A percentile compares a stretch with the other conserved stretches of the same genome.
Conservation (phyloP, 2,888 invertebrate species). For the Arrhopalites spinosus region DNA sequence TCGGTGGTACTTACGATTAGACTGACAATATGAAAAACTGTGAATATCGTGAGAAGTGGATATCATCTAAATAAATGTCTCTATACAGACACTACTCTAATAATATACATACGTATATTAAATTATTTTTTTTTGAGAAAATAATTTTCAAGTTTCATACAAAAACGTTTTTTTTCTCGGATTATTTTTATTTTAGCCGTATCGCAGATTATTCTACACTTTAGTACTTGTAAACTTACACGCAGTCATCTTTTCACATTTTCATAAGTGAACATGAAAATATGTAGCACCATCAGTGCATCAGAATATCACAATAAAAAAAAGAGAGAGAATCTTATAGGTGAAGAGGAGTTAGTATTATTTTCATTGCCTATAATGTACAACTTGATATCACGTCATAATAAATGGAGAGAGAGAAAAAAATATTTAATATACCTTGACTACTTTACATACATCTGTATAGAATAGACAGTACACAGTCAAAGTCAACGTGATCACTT, state of each 20-base stretch:
- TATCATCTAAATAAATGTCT: not conserved
- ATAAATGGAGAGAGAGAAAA: not conserved
- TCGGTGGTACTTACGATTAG: too few species aligned
- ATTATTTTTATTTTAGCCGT: conserved; percentile 3
- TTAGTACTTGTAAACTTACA: not conserved
- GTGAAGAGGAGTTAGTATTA: not conserved
- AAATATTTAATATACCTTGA: not conserved
- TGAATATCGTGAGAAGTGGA: conserved; percentile 5
- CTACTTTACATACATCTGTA: not conserved
- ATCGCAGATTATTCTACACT: not conserved
- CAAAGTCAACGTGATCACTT: not conserved
- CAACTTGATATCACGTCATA: not conserved
- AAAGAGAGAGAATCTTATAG: not conserved
- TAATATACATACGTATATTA: too few species aligned
- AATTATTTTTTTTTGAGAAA: too few species aligned
- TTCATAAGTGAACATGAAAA: too few species aligned
- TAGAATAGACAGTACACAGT: too few species aligned
- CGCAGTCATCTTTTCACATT: too few species aligned
- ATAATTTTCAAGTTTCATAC: conserved; percentile 9
- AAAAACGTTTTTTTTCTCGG: not conserved
- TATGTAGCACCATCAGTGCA: too few species aligned
- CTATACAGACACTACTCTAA: not conserved
- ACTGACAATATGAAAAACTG: not conserved
- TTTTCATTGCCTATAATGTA: not conserved
- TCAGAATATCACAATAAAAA: not conserved